These are phyloP conservation scores for Diloba caeruleocephala DNA, from an alignment of 2,888 invertebrate genomes.

Conservation along the genomic window DNA sequence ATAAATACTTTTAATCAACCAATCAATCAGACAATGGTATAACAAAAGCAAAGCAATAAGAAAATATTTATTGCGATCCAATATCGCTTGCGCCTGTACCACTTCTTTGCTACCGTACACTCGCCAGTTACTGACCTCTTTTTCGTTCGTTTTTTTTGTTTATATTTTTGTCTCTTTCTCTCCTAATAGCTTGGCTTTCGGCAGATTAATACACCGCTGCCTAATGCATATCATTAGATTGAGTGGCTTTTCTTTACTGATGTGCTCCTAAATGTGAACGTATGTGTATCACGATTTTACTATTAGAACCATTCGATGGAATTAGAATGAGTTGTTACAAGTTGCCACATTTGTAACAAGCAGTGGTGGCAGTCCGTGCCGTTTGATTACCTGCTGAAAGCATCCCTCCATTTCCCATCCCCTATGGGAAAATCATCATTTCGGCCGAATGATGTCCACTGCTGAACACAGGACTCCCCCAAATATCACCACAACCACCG, in stretches of 20 bases:
- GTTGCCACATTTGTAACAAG: not conserved
- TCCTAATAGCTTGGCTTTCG: conserved; percentile 79
- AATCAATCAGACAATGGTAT: conserved; percentile 6
- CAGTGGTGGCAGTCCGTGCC: too few species aligned
- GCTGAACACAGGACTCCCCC: too few species aligned
- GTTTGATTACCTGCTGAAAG: too few species aligned
- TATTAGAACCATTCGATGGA: conserved; percentile 24
- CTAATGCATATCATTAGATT: conserved; percentile 86
- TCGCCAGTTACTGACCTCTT: conserved; percentile 86
- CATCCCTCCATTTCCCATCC: too few species aligned
- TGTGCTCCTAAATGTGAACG: conserved; percentile 17
- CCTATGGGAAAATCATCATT: too few species aligned
- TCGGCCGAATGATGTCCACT: too few species aligned
- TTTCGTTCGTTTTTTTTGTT: conserved; percentile 67
- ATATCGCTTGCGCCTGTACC: conserved; percentile 53
- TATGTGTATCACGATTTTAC: conserved; percentile 40
- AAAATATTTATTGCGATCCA: conserved; percentile 22
- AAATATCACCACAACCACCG: too few species aligned
- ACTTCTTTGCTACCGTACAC: conserved; percentile 71
- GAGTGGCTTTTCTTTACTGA: conserved; percentile 70
- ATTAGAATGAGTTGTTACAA: not conserved
- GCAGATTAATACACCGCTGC: conserved; percentile 77
- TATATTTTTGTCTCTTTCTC: conserved; percentile 67
- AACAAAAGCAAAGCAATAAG: not conserved
- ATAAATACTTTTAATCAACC: not conserved